Percentiles rank a stretch among this genome's conserved stretches.
Conservation (phyloP, 2,113 vertebrate genomes). For the Jacana jacana region DNA sequence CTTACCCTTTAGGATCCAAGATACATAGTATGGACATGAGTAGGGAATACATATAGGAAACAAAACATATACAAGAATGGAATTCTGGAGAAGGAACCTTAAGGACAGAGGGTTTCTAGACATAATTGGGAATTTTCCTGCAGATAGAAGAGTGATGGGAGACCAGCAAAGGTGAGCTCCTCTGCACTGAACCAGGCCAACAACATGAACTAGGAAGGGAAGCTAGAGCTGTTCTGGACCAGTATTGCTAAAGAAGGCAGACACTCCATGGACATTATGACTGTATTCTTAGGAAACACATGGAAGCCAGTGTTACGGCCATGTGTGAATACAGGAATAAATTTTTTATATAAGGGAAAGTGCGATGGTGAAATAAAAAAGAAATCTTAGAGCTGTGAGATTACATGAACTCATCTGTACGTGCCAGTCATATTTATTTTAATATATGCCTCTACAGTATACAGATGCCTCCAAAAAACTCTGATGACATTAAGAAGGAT, state of each 20-base stretch:
- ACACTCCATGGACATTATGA: not conserved
- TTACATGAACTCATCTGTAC: not conserved
- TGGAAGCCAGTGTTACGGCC: not conserved
- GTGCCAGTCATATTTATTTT: not conserved
- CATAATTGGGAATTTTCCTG: not conserved
- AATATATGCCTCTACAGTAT: not conserved
- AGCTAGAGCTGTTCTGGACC: not conserved
- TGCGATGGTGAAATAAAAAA: not conserved
- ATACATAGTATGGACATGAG: rapidly evolving
- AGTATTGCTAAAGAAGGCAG: not conserved
- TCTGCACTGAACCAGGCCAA: not conserved
- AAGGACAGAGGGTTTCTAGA: not conserved
- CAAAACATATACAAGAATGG: not conserved
- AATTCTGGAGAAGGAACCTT: not conserved
- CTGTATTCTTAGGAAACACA: not conserved
- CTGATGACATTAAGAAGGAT: not conserved
- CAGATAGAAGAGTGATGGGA: not conserved
- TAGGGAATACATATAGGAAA: not conserved
- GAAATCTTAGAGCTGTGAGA: not conserved
- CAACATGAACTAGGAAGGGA: not conserved
- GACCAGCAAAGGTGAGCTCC: not conserved
- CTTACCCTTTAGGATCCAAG: not conserved
- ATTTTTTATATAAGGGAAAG: not conserved
- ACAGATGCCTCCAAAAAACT: not conserved
- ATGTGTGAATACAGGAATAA: not conserved